A percentile compares a stretch with the other conserved stretches of the same genome.
Evolutionary conservation across 2,113 vertebrate genomes (phyloP).

Genomic region (Chionodraco myersi): DNA sequence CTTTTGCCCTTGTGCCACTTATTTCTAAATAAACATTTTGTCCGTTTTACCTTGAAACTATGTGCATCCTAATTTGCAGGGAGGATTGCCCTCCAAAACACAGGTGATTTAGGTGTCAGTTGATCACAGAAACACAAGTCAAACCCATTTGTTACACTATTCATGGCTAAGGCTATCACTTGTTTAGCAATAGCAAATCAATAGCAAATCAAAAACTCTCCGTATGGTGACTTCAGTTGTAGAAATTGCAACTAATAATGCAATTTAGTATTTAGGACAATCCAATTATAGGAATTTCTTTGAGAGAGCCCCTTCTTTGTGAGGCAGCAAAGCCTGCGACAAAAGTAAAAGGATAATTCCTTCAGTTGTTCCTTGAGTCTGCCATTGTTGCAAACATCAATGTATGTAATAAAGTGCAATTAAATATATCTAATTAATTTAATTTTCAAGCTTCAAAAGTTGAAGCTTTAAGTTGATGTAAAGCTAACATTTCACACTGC

Average conservation of each 20-base stretch:
- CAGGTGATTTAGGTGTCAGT: background rate
- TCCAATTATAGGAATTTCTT: constrained; percentile 63
- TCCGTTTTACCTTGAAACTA: background rate
- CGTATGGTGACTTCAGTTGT: too few relatives aligned
- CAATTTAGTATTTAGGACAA: constrained; percentile 75
- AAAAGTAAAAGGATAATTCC: constrained; percentile 46
- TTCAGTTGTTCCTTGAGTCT: too few relatives aligned
- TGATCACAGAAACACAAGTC: background rate
- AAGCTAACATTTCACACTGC: background rate
- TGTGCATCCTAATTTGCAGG: too few relatives aligned
- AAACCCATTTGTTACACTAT: background rate
- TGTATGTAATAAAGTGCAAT: too few relatives aligned
- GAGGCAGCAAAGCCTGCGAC: constrained; percentile 52
- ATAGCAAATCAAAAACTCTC: too few relatives aligned
- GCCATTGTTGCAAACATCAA: too few relatives aligned
- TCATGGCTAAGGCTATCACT: background rate
- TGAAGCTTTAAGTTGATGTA: too few relatives aligned
- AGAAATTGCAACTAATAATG: constrained; percentile 53
- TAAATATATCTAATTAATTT: too few relatives aligned
- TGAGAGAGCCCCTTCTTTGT: constrained; percentile 55
- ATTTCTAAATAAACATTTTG: background rate
- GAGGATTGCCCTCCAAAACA: background rate
- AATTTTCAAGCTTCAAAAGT: too few relatives aligned
- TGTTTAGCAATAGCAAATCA: too few relatives aligned
- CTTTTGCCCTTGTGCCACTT: background rate